A percentile compares a stretch with the other conserved stretches of the same genome.
Conservation (phyloP, 2,888 invertebrate species). For the Himalopsyche japonica region DNA sequence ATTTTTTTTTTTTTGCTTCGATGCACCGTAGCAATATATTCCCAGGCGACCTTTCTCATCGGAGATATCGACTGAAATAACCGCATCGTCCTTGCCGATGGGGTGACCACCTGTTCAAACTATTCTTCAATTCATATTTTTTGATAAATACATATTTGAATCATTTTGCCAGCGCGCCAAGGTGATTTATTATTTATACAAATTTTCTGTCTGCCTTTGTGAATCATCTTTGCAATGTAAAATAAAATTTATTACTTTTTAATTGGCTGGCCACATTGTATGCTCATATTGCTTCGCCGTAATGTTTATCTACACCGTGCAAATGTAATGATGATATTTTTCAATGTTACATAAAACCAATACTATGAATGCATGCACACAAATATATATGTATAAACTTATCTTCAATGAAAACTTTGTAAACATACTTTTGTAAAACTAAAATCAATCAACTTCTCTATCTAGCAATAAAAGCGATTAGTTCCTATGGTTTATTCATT, state of each 20-base stretch:
- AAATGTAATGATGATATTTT: too few species aligned
- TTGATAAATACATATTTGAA: background rate
- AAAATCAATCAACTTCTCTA: too few species aligned
- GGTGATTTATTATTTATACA: background rate
- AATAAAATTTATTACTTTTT: background rate
- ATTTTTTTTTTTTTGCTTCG: background rate
- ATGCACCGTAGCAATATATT: background rate
- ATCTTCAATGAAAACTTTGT: too few species aligned
- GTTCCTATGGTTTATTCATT: too few species aligned
- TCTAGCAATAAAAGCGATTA: too few species aligned
- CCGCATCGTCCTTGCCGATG: slow-evolving; percentile 39
- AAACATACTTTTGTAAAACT: too few species aligned
- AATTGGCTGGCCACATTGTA: background rate
- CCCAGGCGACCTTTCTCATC: slow-evolving; percentile 35
- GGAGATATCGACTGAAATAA: slow-evolving; percentile 35
- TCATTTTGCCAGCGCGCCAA: background rate
- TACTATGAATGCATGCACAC: too few species aligned
- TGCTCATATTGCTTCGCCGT: background rate
- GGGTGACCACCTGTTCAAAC: slow-evolving; percentile 27
- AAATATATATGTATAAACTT: too few species aligned
- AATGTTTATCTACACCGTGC: background rate
- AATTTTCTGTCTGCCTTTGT: background rate
- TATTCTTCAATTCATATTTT: slow-evolving; percentile 4
- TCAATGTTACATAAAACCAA: too few species aligned
- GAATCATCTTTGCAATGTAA: background rate